Base-by-base conservation (phyloP, 1,140 invertebrate species). In the Zaprionus ghesquierei region DNA sequence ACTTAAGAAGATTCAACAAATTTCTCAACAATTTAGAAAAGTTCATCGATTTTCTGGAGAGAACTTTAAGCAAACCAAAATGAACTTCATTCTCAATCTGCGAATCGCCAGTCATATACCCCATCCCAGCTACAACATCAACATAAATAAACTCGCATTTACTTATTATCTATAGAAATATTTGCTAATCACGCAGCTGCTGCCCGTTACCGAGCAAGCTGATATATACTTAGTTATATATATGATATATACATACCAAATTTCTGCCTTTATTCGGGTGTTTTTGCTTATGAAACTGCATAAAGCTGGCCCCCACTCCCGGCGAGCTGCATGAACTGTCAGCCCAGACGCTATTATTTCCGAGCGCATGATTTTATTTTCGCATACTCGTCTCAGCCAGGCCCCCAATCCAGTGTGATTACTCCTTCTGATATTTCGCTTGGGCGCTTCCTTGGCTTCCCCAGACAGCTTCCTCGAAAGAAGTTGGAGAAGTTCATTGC, bases 271-370 rank as follows among this genome's bases (percentile, higher is more conserved):
- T 27, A 66, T 66, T 66, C 44, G 25, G 44, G 33, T 66, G 54
- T 87, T 81, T 35, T n/a, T n/a, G n/a, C 58, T 76, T 81, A 79
- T 87, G 82, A 87, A 81, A 79, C 61, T 77, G 84, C 84, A 87
- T 79, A 89, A 82, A 71, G 51, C 71, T 85, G 79, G 79, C 69
- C 50, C 50, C 15, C 60, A 59, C 41, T 64, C 53, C 62, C 56
- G 72, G 12, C 56, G 72, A 13, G 23, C 62, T 65, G 54, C 77
- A 77, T 87, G 70, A 69, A 84, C 41, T 64, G 75, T 68, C 55
- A 79, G 62, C 69, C 76, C 86, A 90, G 89, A 90, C 89, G 85
- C 74, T 90, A 90, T 90, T 90, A 89, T 90, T 90, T 90, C 89
- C 89, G 66, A 89, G 64, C 77, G 81, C 84, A 90, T 90, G 89